Evolutionary conservation across 2,113 vertebrate genomes (phyloP).

Genomic region (Triplophysa rosa): DNA sequence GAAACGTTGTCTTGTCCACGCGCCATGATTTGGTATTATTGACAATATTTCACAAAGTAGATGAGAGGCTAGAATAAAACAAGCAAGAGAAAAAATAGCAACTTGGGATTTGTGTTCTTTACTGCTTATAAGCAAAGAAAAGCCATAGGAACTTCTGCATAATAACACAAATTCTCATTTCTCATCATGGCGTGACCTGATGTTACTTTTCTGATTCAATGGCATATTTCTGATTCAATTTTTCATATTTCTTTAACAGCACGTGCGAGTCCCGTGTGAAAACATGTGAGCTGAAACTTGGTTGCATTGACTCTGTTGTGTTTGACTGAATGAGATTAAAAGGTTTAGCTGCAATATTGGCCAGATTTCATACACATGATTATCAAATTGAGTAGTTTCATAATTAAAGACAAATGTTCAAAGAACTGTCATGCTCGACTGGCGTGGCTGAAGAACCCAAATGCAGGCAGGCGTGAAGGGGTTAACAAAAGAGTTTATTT

Average conservation of each 20-base stretch:
- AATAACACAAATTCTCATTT: constrained; percentile 8
- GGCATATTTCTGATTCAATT: background rate
- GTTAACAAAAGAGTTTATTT: too few relatives aligned
- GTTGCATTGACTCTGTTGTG: background rate
- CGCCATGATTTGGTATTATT: constrained; percentile 51
- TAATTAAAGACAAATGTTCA: too few relatives aligned
- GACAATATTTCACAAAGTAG: constrained; percentile 34
- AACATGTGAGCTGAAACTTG: background rate
- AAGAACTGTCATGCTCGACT: too few relatives aligned
- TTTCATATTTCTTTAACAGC: background rate
- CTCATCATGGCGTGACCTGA: constrained; percentile 6
- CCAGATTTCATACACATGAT: background rate
- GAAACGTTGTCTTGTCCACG: constrained; percentile 57
- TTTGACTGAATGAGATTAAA: background rate
- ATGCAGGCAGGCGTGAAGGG: too few relatives aligned
- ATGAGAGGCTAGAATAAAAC: background rate
- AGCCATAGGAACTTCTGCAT: constrained; percentile 24
- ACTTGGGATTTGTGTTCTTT: constrained; percentile 38
- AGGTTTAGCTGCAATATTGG: background rate
- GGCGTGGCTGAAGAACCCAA: too few relatives aligned
- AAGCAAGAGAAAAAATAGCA: background rate
- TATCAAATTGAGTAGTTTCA: background rate
- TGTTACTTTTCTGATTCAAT: background rate
- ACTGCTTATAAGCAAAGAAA: constrained; percentile 29
- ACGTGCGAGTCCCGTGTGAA: background rate